Conservation (phyloP, 2,113 vertebrate genomes). For the Nycticebus coucang region DNA sequence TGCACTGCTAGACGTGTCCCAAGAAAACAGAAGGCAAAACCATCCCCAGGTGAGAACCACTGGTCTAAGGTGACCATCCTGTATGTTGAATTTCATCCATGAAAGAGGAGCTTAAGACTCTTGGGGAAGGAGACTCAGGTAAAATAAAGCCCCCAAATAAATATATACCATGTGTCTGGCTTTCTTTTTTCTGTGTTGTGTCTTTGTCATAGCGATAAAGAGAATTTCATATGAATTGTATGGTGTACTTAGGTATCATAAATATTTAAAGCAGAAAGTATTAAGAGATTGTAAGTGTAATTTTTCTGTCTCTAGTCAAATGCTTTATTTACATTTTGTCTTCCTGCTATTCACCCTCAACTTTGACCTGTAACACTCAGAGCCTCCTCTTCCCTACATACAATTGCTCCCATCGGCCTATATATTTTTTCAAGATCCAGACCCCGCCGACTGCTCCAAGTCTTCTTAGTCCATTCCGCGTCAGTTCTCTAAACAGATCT, state of each 20-base stretch:
- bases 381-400: neutral
- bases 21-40: neutral
- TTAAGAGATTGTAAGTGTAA: neutral
- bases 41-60: neutral
- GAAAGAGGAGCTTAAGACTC: neutral
- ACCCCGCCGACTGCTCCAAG: too few relatives aligned
- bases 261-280: constrained; percentile 7
- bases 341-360: neutral
- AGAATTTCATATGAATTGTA: constrained; percentile 12
- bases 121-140: neutral
- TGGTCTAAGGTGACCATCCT: neutral
- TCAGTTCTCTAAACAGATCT: neutral
- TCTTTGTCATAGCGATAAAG: neutral
- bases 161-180: neutral
- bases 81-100: neutral
- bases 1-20: neutral
- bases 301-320: neutral
- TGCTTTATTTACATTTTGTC: constrained; percentile 21
- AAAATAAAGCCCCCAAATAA: constrained; percentile 11
- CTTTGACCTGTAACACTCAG: neutral
- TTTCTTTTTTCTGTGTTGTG: neutral
- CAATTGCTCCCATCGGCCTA: neutral
- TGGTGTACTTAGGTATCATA: neutral
- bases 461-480: neutral
- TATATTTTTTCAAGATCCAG: neutral